phyloP scores from a whole-genome alignment of 2,797 vertebrate genomes.

The Microcaecilia unicolor region DNA sequence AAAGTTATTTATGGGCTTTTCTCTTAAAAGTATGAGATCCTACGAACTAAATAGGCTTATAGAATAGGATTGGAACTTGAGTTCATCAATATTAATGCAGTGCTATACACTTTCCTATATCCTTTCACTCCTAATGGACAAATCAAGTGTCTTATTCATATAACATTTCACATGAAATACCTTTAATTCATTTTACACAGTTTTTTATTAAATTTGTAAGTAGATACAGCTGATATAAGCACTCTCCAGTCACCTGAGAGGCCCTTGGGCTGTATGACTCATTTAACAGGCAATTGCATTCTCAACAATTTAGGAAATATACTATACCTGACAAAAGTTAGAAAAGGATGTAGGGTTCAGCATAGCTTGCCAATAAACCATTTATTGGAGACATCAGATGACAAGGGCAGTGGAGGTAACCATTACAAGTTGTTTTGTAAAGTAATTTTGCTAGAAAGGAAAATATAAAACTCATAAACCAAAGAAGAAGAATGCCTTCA shows the following conservation, averaged over 20 bases:
- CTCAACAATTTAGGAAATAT: constrained; percentile 34
- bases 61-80: no score
- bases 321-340: constrained; percentile 23
- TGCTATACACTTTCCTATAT: constrained; percentile 13
- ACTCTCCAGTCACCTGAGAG: constrained; percentile 27
- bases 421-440: constrained; percentile 11
- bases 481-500: no score
- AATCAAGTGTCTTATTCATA: constrained; percentile 9
- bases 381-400: constrained; percentile 9
- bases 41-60: no score
- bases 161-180: constrained; percentile 15
- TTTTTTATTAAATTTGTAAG: constrained; percentile 44
- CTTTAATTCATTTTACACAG: constrained; percentile 37
- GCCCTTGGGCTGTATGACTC: constrained; percentile 8
- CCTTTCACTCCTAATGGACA: constrained; percentile 8
- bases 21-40: no score
- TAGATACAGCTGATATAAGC: constrained; percentile 22
- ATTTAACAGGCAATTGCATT: constrained; percentile 39
- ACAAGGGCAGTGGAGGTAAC: not conserved
- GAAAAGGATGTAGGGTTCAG: constrained; percentile 3
- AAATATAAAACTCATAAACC: no score
- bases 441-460: constrained; percentile 3
- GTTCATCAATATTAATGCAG: no score
- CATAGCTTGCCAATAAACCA: constrained; percentile 11
- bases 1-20: no score